A percentile compares a stretch with the other conserved stretches of the same genome.
These are phyloP conservation scores for Acleris laterana DNA, from an alignment of 2,888 invertebrate species.

Conservation along the genomic window DNA sequence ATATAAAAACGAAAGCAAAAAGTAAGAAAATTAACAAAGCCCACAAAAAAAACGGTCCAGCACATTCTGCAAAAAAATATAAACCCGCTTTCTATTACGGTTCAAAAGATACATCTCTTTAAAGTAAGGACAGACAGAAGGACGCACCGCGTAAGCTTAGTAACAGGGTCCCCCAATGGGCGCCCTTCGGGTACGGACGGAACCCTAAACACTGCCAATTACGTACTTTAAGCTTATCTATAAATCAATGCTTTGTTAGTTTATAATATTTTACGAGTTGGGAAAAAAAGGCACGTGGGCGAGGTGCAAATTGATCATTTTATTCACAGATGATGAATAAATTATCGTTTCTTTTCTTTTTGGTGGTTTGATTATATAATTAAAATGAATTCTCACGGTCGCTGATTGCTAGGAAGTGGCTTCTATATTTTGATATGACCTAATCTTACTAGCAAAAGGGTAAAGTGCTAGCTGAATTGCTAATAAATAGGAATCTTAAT, in stretches of 20 bases:
- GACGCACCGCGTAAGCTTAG: no score
- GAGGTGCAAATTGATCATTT: constrained; percentile 20
- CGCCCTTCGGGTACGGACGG: no score
- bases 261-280: not conserved
- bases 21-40: no score
- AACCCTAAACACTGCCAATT: not conserved
- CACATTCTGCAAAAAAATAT: no score
- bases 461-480: not conserved
- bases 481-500: not conserved
- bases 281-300: not conserved
- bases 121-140: no score
- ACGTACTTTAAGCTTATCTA: not conserved
- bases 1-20: no score
- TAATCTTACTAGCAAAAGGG: not conserved
- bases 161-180: no score
- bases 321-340: constrained; percentile 8
- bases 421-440: constrained; percentile 1
- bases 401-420: constrained; percentile 13
- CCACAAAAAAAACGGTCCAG: no score
- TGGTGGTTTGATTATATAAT: constrained; percentile 15
- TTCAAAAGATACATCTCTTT: no score
- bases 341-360: constrained; percentile 11
- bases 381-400: constrained; percentile 14
- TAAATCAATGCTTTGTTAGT: constrained; percentile 4
- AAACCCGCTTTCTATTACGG: no score